A percentile compares a stretch with the other conserved stretches of the same genome.
phyloP scores from a whole-genome alignment of 2,113 vertebrate genomes.

The Phaethornis superciliosus region DNA sequence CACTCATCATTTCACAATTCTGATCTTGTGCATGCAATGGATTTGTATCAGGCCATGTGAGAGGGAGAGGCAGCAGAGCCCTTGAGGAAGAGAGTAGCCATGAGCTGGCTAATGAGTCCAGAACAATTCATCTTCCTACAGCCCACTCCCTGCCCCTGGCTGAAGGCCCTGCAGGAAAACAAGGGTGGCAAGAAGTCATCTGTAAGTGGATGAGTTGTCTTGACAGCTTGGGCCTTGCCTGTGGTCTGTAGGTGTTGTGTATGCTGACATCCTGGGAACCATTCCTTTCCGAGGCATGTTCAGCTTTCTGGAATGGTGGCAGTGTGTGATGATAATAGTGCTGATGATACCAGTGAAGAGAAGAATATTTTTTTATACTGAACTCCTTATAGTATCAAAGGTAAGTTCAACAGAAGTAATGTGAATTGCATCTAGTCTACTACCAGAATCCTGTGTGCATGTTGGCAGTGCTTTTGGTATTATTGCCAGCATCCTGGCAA shows the following conservation, averaged over 20 bases:
- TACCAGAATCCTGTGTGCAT: background rate
- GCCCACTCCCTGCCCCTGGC: background rate
- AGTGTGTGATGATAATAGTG: background rate
- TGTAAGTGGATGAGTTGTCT: background rate
- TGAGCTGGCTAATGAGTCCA: background rate
- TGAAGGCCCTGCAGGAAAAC: background rate
- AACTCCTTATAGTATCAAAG: background rate
- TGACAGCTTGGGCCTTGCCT: background rate
- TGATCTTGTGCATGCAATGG: background rate
- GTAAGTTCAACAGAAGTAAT: slow-evolving; percentile 13
- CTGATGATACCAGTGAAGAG: background rate
- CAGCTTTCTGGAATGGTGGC: background rate
- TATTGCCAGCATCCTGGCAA: slow-evolving; percentile 59
- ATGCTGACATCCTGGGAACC: background rate
- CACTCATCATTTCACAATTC: background rate
- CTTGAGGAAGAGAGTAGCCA: background rate
- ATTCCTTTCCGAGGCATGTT: background rate
- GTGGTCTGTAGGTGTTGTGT: background rate
- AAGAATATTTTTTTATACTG: background rate
- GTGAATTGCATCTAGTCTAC: slow-evolving; percentile 17
- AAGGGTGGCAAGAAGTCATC: background rate
- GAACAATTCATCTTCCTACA: background rate
- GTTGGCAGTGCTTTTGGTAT: background rate
- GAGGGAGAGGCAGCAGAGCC: background rate
- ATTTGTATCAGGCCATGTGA: rapidly evolving